Evolutionary conservation across 2,888 invertebrate species (phyloP), one percentile per base, ranked within the genome.

Genomic region (Microdon myrmicae): DNA sequence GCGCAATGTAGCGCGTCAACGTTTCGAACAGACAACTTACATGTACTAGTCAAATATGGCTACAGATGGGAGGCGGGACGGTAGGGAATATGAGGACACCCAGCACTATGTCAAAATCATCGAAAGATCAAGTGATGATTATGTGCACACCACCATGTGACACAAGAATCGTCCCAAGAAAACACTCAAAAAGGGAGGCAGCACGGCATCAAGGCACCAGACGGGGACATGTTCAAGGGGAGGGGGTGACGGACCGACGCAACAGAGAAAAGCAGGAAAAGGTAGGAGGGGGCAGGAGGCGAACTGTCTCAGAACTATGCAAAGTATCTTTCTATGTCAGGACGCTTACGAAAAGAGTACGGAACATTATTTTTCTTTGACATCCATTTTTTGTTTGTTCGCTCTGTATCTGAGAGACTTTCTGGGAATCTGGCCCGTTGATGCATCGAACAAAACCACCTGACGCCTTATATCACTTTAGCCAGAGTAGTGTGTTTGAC

Each of bases 381-480:
- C 43, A 49, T 44, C 19, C 23, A 37, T n/a, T 37, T 37, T 45
- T 29, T 1, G 17, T 3, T 43, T 13, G 29, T 37, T 43, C 26
- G 23, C 16, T 26, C 9, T 14, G 4, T 17, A 17, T 32, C 41
- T 34, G 12, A 8, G 20, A 31, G 9, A 31, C 26, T 8, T 48
- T 45, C 38, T 44, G 51, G 38, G 58, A 60, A 68, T 35, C 43
- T 14, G 17, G 43, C n/a, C 20, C 22, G 23, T 19, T 25, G 25
- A 10, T 10, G 13, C 37, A 39, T 34, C 34, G 47, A 66, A 66
- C 53, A 58, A 58, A 68, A 67, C 67, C 77, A 77, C 77, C 77
- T 77, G 77, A 73, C 77, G 71, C 73, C 73, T 74, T 72, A 78
- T 77, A 74, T 77, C 77, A 77, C 70, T 73, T 59, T 53, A 37